Conservation (phyloP, 2,113 vertebrate species). For the Phyllostomus discolor region DNA sequence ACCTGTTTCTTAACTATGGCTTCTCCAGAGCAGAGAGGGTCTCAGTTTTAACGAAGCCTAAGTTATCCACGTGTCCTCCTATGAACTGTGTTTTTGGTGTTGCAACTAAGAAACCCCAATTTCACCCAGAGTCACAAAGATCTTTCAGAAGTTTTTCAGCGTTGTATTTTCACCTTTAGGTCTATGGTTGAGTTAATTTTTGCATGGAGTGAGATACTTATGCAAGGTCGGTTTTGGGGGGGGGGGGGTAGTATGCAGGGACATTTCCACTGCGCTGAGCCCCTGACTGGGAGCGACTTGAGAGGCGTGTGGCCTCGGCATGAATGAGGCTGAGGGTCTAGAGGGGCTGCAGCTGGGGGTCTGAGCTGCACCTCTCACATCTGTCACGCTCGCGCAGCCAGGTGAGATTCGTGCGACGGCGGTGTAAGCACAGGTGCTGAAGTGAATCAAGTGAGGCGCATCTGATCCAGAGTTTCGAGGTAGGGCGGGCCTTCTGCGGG, state of each 20-base stretch:
- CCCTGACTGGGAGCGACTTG: background rate
- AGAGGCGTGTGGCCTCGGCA: background rate
- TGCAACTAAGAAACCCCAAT: background rate
- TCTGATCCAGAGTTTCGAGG: background rate
- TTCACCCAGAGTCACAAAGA: background rate
- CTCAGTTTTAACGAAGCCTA: background rate
- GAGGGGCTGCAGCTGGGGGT: background rate
- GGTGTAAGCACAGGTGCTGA: background rate
- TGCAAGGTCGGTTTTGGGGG: background rate
- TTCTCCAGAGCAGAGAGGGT: background rate
- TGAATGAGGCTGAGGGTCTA: too few relatives aligned
- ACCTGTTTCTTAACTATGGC: background rate
- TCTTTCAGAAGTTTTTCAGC: background rate
- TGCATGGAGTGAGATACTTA: background rate
- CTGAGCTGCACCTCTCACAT: background rate
- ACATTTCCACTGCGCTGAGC: background rate
- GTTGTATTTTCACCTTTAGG: background rate
- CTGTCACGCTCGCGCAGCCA: background rate
- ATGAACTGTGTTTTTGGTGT: background rate
- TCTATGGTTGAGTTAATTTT: background rate
- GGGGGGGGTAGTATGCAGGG: accelerated
- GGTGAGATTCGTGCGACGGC: background rate
- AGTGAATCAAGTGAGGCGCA: too few relatives aligned
- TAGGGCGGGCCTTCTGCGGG: background rate
- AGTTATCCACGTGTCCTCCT: background rate